These are phyloP conservation scores for Perca schrenkii DNA, from an alignment of 2,113 vertebrate species.

Conservation along the genomic window DNA sequence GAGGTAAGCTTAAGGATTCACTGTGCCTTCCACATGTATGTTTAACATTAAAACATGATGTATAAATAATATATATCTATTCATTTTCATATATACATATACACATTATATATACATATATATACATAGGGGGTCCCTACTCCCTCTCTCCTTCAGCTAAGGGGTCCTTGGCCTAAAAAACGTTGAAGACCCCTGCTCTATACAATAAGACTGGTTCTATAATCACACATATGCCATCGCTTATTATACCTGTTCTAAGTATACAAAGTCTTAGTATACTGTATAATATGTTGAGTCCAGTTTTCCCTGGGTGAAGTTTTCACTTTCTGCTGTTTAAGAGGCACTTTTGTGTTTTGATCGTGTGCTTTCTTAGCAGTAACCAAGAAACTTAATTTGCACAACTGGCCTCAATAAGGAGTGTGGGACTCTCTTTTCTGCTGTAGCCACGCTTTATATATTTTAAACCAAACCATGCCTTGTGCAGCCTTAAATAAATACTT, in stretches of 20 bases:
- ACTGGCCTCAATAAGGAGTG: neutral
- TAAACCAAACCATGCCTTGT: neutral
- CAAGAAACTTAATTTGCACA: neutral
- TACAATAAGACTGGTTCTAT: neutral
- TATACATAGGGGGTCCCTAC: too few relatives aligned
- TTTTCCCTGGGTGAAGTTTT: too few relatives aligned
- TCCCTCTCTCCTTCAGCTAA: too few relatives aligned
- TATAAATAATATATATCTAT: too few relatives aligned
- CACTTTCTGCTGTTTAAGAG: too few relatives aligned
- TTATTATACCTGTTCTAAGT: neutral
- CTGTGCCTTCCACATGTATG: too few relatives aligned
- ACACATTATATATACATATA: too few relatives aligned
- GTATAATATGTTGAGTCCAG: neutral
- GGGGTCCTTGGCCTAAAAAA: too few relatives aligned
- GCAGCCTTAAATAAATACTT: slow-evolving; percentile 7
- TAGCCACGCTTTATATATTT: neutral
- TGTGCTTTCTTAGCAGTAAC: neutral
- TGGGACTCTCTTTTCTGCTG: neutral
- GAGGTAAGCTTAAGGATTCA: too few relatives aligned
- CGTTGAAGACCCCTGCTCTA: neutral
- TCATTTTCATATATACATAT: too few relatives aligned
- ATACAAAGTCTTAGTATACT: neutral
- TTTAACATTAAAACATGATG: too few relatives aligned
- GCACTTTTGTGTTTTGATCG: neutral
- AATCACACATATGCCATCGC: neutral